These are phyloP conservation scores for Sipha maydis DNA, from an alignment of 2,888 invertebrate genomes.

Conservation along the genomic window DNA sequence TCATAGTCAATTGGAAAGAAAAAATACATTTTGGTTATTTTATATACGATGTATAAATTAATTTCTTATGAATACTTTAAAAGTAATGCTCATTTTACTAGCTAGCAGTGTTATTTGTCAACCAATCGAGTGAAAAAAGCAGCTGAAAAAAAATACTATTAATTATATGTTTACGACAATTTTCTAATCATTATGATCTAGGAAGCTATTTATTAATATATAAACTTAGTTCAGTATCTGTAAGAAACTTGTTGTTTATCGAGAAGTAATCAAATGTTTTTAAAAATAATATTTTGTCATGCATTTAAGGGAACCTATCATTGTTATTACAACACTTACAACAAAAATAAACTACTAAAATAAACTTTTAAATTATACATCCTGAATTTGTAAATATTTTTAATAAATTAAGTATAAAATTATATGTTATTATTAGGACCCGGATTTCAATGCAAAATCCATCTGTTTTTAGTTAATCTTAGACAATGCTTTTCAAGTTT, in stretches of 20 bases:
- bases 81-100: slow-evolving; percentile 25
- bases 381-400: not conserved
- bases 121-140: slow-evolving; percentile 24
- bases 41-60: slow-evolving; percentile 50
- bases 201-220: slow-evolving; percentile 33
- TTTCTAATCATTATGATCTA: slow-evolving; percentile 51
- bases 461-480: no score
- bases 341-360: not conserved
- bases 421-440: not conserved
- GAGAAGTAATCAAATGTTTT: not conserved
- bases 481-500: no score
- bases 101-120: slow-evolving; percentile 49
- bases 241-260: not conserved
- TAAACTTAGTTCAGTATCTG: not conserved
- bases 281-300: not conserved
- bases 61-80: slow-evolving; percentile 45
- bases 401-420: not conserved
- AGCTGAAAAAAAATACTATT: slow-evolving; percentile 38
- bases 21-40: slow-evolving; percentile 51
- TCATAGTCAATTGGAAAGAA: slow-evolving; percentile 56
- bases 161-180: slow-evolving; percentile 45
- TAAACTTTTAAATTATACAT: not conserved
- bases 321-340: not conserved
- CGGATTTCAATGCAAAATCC: no score
- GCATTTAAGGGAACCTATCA: not conserved